A percentile compares a stretch with the other conserved stretches of the same genome.
Evolutionary conservation across 2,888 invertebrate genomes (phyloP).

Genomic region (Aphodius granarius): DNA sequence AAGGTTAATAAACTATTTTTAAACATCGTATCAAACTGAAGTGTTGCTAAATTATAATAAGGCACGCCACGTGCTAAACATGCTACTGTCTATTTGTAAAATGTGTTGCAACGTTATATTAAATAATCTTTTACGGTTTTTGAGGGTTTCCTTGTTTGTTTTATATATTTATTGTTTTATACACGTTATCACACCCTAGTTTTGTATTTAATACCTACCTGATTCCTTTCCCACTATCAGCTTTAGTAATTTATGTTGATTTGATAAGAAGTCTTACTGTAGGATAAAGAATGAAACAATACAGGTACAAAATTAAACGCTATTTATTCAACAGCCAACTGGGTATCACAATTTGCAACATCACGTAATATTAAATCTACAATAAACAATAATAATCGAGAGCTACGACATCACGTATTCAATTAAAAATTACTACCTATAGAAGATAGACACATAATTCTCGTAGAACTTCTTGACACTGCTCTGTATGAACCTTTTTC

Average conservation of each 20-base stretch:
- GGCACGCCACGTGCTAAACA: neutral
- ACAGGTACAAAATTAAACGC: neutral
- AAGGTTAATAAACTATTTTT: too few species aligned
- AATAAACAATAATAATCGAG: neutral
- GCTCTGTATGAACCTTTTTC: neutral
- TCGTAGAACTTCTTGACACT: neutral
- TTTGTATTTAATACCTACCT: neutral
- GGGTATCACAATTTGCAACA: neutral
- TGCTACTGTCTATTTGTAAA: neutral
- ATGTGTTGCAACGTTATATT: neutral
- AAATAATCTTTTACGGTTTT: neutral
- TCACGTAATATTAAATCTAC: neutral
- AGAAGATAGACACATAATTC: neutral
- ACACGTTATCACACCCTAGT: neutral
- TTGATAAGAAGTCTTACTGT: neutral
- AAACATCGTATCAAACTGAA: too few species aligned
- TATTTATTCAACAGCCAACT: neutral
- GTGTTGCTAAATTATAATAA: neutral
- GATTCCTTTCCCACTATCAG: neutral
- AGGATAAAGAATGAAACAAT: neutral
- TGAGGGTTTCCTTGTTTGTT: neutral
- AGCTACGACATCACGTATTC: neutral
- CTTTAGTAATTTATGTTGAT: neutral
- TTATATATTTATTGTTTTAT: too few species aligned
- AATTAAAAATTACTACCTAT: neutral